Evolutionary conservation across 2,113 vertebrate genomes (phyloP).

Genomic region (Campylorhamphus procurvoides): DNA sequence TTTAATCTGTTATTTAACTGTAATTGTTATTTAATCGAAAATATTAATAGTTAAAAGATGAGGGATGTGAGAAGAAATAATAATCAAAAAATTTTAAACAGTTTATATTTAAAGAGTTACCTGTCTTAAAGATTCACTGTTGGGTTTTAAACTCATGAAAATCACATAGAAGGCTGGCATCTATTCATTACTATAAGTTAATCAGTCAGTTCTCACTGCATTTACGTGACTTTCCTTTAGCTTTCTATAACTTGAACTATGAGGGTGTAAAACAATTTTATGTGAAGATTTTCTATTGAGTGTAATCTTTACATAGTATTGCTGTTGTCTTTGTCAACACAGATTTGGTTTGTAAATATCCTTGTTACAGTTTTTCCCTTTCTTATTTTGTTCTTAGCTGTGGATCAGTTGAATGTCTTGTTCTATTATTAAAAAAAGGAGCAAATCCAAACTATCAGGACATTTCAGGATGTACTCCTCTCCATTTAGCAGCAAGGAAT

Average conservation of each 20-base stretch:
- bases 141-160: neutral
- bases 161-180: neutral
- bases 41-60: neutral
- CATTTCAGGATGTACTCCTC: constrained; percentile 97
- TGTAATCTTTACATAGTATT: neutral
- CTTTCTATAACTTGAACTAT: neutral
- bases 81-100: neutral
- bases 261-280: neutral
- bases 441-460: constrained; percentile 99
- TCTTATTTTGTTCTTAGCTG: constrained; percentile 78
- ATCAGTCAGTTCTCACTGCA: neutral
- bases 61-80: neutral
- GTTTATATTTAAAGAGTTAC: neutral
- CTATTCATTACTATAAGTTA: neutral
- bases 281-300: neutral
- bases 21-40: neutral
- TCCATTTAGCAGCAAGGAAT: constrained; percentile 96
- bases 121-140: neutral
- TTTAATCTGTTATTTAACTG: neutral
- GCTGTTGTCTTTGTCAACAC: neutral
- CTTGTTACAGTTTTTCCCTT: neutral
- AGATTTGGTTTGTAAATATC: neutral
- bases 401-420: constrained; percentile 96
- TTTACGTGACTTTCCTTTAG: neutral
- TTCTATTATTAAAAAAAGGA: constrained; percentile 92